Evolutionary conservation across 2,113 vertebrate genomes (phyloP).

Genomic region (Clarias magur): DNA sequence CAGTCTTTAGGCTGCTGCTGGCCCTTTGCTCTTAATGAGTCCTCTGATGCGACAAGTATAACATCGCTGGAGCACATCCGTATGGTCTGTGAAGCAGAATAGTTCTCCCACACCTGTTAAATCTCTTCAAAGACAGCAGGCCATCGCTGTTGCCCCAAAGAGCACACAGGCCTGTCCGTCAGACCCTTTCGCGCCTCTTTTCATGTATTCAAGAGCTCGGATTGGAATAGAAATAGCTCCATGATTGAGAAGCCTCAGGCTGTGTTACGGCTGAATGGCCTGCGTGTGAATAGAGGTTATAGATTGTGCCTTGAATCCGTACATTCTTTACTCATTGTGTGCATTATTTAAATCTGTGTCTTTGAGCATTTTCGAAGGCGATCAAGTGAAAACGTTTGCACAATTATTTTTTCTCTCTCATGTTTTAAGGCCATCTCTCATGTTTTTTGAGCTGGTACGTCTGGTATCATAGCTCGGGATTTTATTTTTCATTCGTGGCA

Average conservation of each 20-base stretch:
- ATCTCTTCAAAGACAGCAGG: slow-evolving; percentile 44
- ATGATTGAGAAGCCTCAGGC: slow-evolving; percentile 33
- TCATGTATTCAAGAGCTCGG: slow-evolving; percentile 24
- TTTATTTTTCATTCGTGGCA: neutral
- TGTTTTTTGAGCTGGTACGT: neutral
- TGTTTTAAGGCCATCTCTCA: slow-evolving; percentile 4
- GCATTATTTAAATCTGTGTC: slow-evolving; percentile 28
- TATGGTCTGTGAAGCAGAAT: slow-evolving; percentile 18
- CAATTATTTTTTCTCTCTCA: neutral
- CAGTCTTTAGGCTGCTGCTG: slow-evolving; percentile 25
- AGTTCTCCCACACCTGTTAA: slow-evolving; percentile 42
- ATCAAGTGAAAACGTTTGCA: slow-evolving; percentile 31
- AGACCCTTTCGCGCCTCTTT: slow-evolving; percentile 40
- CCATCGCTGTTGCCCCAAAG: slow-evolving; percentile 16
- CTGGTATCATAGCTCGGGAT: neutral
- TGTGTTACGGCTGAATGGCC: slow-evolving; percentile 8
- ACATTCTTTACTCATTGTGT: slow-evolving; percentile 32
- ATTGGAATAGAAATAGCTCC: slow-evolving; percentile 27
- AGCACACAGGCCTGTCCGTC: slow-evolving; percentile 45
- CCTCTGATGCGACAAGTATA: slow-evolving; percentile 13
- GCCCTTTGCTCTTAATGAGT: slow-evolving; percentile 37
- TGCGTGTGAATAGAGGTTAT: slow-evolving; percentile 37
- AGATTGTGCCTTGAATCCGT: slow-evolving; percentile 35
- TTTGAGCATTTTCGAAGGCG: slow-evolving; percentile 27
- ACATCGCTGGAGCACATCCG: slow-evolving; percentile 23